Conservation (phyloP, 2,797 vertebrate genomes). For the Oryzias sinensis region DNA sequence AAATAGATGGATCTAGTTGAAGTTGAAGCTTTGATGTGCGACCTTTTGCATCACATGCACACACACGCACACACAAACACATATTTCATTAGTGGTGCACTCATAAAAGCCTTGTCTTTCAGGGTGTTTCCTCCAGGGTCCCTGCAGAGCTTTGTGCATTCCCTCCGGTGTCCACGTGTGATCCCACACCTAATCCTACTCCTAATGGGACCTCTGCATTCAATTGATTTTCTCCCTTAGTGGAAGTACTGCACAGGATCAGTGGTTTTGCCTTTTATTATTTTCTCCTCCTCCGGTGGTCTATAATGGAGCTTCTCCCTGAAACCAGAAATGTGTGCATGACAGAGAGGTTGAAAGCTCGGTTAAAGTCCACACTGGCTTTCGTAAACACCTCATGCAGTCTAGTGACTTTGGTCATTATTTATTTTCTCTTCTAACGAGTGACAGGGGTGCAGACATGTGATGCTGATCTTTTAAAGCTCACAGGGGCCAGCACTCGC, state of each 20-base stretch:
- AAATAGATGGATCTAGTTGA: no score
- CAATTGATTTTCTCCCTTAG: constrained; percentile 49
- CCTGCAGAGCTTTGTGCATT: constrained; percentile 32
- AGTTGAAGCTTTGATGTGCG: no score
- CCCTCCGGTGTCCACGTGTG: constrained; percentile 27
- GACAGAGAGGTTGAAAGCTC: constrained; percentile 12
- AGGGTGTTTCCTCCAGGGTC: constrained; percentile 40
- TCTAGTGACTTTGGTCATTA: constrained; percentile 6
- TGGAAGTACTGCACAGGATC: constrained; percentile 52
- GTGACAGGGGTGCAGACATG: constrained; percentile 40
- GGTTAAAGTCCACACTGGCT: constrained; percentile 25
- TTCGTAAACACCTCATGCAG: constrained; percentile 11
- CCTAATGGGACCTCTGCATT: constrained; percentile 43
- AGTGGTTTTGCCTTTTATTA: constrained; percentile 41
- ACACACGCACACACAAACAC: background rate
- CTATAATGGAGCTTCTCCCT: constrained; percentile 45
- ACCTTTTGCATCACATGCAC: background rate
- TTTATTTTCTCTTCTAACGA: constrained; percentile 7
- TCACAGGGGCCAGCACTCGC: constrained; percentile 29
- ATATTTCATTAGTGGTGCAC: constrained; percentile 21
- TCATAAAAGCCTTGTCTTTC: constrained; percentile 25
- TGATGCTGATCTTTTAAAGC: constrained; percentile 44
- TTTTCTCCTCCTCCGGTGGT: constrained; percentile 57
- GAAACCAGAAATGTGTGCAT: constrained; percentile 25
- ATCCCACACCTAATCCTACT: constrained; percentile 44